Evolutionary conservation across 2,797 vertebrate genomes (phyloP).

Genomic region (Sebastes vulpes): DNA sequence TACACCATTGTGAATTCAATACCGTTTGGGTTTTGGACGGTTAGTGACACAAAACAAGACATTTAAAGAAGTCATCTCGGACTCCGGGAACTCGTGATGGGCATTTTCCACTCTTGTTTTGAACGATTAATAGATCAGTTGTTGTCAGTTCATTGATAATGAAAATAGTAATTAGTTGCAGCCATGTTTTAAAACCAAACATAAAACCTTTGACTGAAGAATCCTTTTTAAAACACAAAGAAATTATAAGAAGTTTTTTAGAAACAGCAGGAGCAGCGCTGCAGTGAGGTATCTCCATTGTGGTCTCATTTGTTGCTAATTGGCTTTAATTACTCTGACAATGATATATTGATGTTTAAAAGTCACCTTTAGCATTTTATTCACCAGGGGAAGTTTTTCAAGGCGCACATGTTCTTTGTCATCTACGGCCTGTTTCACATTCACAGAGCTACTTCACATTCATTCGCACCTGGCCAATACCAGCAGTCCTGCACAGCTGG

Average conservation of each 20-base stretch:
- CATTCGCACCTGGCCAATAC: constrained; percentile 35
- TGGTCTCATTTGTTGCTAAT: constrained; percentile 25
- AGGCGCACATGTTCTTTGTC: constrained; percentile 26
- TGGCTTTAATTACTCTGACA: constrained; percentile 38
- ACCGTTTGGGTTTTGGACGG: too few relatives aligned
- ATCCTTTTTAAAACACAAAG: not conserved
- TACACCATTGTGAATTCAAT: too few relatives aligned
- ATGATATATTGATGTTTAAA: constrained; percentile 46
- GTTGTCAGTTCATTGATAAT: not conserved
- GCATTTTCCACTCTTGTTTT: not conserved
- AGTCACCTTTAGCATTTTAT: constrained; percentile 18
- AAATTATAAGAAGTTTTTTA: not conserved
- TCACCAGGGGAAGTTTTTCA: constrained; percentile 16
- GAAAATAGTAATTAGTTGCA: not conserved
- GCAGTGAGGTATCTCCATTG: not conserved
- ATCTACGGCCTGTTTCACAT: constrained; percentile 36
- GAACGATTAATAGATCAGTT: not conserved
- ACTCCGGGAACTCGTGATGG: not conserved
- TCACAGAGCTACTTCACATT: not conserved
- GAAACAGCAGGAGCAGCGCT: not conserved
- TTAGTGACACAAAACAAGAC: too few relatives aligned
- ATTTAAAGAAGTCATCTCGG: too few relatives aligned
- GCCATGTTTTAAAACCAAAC: not conserved
- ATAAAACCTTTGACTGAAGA: not conserved
- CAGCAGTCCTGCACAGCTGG: constrained; percentile 34